These are phyloP conservation scores for Dissostichus mawsoni DNA, from an alignment of 2,113 vertebrate species.

Conservation along the genomic window DNA sequence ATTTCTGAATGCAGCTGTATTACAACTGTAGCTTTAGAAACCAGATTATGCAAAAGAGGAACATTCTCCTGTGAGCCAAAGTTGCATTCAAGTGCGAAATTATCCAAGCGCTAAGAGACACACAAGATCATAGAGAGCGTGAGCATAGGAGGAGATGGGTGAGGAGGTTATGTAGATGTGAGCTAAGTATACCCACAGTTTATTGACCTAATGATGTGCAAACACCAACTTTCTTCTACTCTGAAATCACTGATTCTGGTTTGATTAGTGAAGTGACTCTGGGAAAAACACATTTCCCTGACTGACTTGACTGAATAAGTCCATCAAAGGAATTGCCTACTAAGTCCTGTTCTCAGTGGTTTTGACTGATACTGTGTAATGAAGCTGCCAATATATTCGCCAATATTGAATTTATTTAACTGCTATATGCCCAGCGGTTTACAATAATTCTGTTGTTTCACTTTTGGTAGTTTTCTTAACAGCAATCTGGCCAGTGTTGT, in stretches of 20 bases:
- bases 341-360: conserved; percentile 32
- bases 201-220: conserved; percentile 67
- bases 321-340: conserved; percentile 34
- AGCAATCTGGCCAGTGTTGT: not conserved
- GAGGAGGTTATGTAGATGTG: conserved; percentile 40
- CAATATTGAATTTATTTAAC: conserved; percentile 10
- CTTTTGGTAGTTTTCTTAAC: not conserved
- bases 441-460: not conserved
- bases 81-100: conserved; percentile 69
- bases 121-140: conserved; percentile 54
- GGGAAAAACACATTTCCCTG: conserved; percentile 48
- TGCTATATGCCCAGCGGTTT: not conserved
- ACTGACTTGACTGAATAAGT: conserved; percentile 44
- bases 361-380: conserved; percentile 20
- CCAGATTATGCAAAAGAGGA: conserved; percentile 67
- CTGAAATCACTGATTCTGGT: conserved; percentile 60
- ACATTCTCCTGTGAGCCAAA: conserved; percentile 60
- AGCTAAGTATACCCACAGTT: conserved; percentile 60
- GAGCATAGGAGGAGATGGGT: conserved; percentile 22
- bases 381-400: conserved; percentile 13
- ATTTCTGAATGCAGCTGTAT: conserved; percentile 48
- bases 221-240: conserved; percentile 41
- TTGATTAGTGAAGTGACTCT: conserved; percentile 65
- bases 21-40: conserved; percentile 61
- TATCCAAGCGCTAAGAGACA: conserved; percentile 56